Base-by-base conservation (phyloP, 2,888 invertebrate genomes). In the Drosophila mayaguana region DNA sequence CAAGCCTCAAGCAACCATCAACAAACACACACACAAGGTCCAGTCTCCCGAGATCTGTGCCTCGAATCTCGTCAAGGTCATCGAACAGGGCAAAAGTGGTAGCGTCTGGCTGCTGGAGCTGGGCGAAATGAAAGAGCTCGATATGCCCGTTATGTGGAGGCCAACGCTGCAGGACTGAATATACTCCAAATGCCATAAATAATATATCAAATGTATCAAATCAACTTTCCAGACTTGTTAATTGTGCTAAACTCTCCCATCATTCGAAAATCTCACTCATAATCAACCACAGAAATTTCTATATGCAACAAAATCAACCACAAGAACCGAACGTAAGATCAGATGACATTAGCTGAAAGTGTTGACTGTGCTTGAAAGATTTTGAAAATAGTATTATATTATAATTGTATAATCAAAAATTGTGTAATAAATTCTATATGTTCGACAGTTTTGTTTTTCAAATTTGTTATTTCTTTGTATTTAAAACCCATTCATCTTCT, bases 41-140 rank as follows among this genome's bases (percentile, higher is more conserved):
- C 92, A 92, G 65, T 61, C 53, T 20, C 63, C 91, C 0, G 83
- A 85, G 2, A 72, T 64, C 3, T 92, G 92, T 67, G 92, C 90
- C 25, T 48, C 63, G 1, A 91, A 89, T 64, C 53, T 92, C 25
- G 67, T 92, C 0, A 80, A 81, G 63, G 85, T 85, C 20, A 73
- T 91, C 4, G 88, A 92, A 59, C 64, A 63, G 16, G 88, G 77
- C 18, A 77, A 90, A 62, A 92, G 90, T 74, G 91, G 87, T 18
- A 78, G 84, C 0, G 79, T 89, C n/a, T 90, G 91, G 81, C 61
- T 91, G 36, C 56, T 91, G 51, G 90, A 91, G n/a, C 18, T 83
- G 14, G 91, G 89, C 0, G 80, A 89, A 48, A 62, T 89, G 18
- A 62, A 78, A 11, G 82, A 89, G 28, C 63, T 91, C 2, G 67